Percentiles rank a stretch among this genome's conserved stretches.
Conservation (phyloP, 2,888 invertebrate genomes). For the Amphipyra berbera region DNA sequence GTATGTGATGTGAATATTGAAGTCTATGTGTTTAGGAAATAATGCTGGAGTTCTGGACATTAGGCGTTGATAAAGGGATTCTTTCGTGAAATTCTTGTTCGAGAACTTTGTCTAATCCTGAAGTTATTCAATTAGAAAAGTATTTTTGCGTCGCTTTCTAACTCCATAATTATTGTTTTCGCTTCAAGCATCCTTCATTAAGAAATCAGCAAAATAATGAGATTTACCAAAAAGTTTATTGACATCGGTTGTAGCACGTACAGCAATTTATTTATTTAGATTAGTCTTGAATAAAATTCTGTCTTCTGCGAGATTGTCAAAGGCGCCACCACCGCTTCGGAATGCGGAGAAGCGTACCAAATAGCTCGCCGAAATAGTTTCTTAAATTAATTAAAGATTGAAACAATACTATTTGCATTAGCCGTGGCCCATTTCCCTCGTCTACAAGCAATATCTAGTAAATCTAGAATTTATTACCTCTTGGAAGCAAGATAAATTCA, state of each 20-base stretch:
- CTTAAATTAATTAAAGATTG: conserved; percentile 39
- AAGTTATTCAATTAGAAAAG: conserved; percentile 54
- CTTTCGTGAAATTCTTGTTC: conserved; percentile 37
- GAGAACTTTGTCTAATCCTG: conserved; percentile 40
- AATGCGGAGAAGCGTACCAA: conserved; percentile 2
- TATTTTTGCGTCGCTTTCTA: conserved; percentile 32
- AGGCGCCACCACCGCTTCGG: neutral
- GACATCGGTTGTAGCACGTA: neutral
- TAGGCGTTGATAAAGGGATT: conserved; percentile 33
- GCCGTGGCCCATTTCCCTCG: neutral
- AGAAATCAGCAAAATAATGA: neutral
- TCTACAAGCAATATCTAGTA: neutral
- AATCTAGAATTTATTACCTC: neutral
- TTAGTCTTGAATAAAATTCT: conserved; percentile 4
- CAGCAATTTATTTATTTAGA: conserved; percentile 9
- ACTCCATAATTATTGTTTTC: conserved; percentile 11
- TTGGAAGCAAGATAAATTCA: neutral
- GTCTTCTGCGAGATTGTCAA: conserved; percentile 1
- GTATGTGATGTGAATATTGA: conserved; percentile 63
- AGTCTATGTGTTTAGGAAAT: conserved; percentile 43
- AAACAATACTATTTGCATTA: conserved; percentile 28
- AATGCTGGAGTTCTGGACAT: conserved; percentile 18
- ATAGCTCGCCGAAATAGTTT: conserved; percentile 26
- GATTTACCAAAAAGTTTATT: neutral
- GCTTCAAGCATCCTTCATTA: no score